These are phyloP conservation scores for Drosophila nikananu DNA, from an alignment of 1,140 invertebrate genomes.

Conservation along the genomic window DNA sequence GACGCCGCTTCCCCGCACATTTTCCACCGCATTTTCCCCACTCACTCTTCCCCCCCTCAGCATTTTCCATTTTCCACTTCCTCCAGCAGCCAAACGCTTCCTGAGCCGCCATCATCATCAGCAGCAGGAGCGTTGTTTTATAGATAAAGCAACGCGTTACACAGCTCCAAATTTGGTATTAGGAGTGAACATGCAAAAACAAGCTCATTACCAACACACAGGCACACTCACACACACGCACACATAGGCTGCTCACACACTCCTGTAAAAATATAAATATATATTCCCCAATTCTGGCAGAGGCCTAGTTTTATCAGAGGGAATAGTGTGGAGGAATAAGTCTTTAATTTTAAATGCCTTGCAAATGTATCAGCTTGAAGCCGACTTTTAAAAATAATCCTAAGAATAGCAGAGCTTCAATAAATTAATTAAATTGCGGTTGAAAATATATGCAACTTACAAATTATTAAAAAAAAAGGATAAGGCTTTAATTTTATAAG, in stretches of 20 bases:
- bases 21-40: constrained; percentile 1
- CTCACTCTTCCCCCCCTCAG: background rate
- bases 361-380: background rate
- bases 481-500: background rate
- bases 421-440: background rate
- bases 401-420: background rate
- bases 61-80: constrained; percentile 35
- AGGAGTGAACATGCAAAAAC: constrained; percentile 63
- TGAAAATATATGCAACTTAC: too few relatives aligned
- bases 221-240: background rate
- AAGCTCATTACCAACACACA: constrained; percentile 50
- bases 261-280: background rate
- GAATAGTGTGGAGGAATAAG: background rate
- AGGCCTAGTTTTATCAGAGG: background rate
- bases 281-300: background rate
- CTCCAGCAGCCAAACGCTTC: constrained; percentile 40
- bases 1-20: background rate
- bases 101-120: constrained; percentile 45
- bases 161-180: constrained; percentile 52
- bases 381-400: background rate
- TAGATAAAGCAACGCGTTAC: constrained; percentile 52
- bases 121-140: constrained; percentile 41
- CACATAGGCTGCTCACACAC: constrained; percentile 15
- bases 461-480: too few relatives aligned
- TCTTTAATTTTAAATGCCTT: background rate